Conservation (phyloP, 2,113 vertebrate genomes). For the Leptocoma aspasia region DNA sequence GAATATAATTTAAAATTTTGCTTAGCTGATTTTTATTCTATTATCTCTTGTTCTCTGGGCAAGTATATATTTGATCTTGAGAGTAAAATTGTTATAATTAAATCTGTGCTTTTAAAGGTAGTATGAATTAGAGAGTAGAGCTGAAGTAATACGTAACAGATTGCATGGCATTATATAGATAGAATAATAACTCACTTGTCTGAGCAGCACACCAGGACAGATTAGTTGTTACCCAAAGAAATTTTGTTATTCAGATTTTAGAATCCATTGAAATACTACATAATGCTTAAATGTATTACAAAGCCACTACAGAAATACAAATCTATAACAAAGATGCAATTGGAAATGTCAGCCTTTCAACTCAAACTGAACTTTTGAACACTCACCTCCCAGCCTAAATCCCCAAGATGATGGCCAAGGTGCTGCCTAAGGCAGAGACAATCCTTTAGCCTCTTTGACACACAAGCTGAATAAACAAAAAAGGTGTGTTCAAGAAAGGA, state of each 20-base stretch:
- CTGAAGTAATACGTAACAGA: background rate
- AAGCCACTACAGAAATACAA: background rate
- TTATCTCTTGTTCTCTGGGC: conserved; percentile 19
- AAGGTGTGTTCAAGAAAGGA: background rate
- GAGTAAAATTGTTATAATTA: conserved; percentile 29
- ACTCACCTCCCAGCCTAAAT: background rate
- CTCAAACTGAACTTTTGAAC: background rate
- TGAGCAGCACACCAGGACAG: background rate
- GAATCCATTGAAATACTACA: background rate
- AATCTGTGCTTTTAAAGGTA: conserved; percentile 18
- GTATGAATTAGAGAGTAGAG: conserved; percentile 14
- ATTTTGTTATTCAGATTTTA: background rate
- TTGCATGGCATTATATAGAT: background rate
- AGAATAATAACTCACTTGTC: background rate
- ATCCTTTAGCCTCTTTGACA: background rate
- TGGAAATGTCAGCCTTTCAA: background rate
- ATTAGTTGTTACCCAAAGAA: background rate
- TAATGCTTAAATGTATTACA: background rate
- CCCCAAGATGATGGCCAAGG: background rate
- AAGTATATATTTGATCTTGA: conserved; percentile 25
- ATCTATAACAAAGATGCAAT: background rate
- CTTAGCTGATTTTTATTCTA: conserved; percentile 26
- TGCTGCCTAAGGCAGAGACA: background rate
- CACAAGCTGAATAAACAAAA: background rate
- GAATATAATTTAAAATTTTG: conserved; percentile 9